Evolutionary conservation across 2,113 vertebrate species (phyloP).

Genomic region (Tamias sibiricus): DNA sequence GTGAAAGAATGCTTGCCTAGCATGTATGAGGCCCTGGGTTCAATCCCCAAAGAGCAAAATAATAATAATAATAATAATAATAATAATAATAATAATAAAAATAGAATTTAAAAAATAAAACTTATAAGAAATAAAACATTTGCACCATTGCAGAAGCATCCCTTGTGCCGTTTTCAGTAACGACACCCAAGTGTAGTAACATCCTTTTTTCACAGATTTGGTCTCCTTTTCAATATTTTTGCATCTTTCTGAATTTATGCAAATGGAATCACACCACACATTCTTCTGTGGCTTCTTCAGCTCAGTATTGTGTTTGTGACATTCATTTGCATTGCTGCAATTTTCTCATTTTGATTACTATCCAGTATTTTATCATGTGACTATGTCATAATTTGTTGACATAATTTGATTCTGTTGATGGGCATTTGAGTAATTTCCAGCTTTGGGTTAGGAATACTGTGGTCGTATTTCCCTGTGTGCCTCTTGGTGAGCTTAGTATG

Average conservation of each 20-base stretch:
- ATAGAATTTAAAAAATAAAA: not conserved
- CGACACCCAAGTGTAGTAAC: too few species aligned
- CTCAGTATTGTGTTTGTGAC: not conserved
- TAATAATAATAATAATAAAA: not conserved
- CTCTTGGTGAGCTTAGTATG: not conserved
- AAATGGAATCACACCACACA: not conserved
- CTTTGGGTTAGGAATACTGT: not conserved
- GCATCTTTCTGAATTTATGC: not conserved
- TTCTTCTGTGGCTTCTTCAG: not conserved
- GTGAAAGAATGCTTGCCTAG: not conserved
- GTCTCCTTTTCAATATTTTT: not conserved
- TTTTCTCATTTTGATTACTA: not conserved
- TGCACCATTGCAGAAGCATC: not conserved
- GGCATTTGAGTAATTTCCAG: not conserved
- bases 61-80: not conserved
- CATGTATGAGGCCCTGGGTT: not conserved
- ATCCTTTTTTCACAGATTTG: not conserved
- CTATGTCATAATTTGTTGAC: not conserved
- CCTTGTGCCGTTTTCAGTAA: not conserved
- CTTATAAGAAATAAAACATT: not conserved
- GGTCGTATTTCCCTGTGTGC: not conserved
- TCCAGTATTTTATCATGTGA: not conserved
- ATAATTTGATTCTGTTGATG: not conserved
- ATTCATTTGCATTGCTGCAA: not conserved
- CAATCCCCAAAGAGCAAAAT: not conserved